Percentiles rank a stretch among this genome's conserved stretches.
Evolutionary conservation across 2,797 vertebrate species (phyloP).

Genomic region (Antrozous pallidus): DNA sequence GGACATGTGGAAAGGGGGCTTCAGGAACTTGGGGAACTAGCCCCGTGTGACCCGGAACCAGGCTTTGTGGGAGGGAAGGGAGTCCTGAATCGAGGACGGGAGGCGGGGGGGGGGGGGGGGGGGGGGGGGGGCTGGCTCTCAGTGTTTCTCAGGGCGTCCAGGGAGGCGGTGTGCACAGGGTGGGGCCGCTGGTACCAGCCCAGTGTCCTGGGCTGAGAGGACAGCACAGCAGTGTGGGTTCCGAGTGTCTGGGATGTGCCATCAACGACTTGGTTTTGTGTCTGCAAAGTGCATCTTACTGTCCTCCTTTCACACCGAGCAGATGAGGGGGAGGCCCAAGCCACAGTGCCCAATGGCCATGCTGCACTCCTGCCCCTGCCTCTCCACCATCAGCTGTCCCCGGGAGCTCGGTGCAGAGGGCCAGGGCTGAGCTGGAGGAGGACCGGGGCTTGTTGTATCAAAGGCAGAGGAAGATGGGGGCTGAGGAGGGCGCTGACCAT

Average conservation of each 20-base stretch:
- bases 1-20: background rate
- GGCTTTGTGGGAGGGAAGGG: background rate
- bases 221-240: background rate
- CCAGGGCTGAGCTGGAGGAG: no score
- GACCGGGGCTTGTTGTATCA: background rate
- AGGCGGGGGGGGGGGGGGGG: no score
- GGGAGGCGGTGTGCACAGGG: background rate
- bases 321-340: background rate
- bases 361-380: background rate
- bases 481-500: background rate
- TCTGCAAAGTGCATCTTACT: background rate
- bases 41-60: background rate
- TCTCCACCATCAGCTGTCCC: background rate
- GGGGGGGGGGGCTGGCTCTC: background rate
- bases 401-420: background rate
- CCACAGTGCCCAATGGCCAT: background rate
- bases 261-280: background rate
- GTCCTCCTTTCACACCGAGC: background rate
- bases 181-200: no score
- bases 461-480: background rate
- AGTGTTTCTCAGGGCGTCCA: background rate
- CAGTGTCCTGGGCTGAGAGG: no score
- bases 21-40: conserved; percentile 1
- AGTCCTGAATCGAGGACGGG: background rate
- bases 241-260: background rate